Evolutionary conservation across 2,113 vertebrate species (phyloP).

Genomic region (Aegithalos caudatus): DNA sequence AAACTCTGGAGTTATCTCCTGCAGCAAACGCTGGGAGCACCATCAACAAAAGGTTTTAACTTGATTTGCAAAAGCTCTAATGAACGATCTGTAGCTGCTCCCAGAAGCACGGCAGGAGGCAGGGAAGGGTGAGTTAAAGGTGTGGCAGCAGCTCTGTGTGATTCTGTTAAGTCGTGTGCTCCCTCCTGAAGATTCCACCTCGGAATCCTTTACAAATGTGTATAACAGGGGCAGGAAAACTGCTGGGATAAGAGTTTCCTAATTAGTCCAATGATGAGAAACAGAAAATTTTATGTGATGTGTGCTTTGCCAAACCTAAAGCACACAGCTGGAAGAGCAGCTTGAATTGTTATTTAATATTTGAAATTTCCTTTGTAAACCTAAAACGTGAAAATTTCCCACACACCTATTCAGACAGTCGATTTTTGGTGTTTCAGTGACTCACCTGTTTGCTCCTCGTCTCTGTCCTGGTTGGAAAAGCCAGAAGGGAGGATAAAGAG

Average conservation of each 20-base stretch:
- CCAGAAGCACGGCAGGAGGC: not conserved
- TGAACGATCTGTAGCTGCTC: not conserved
- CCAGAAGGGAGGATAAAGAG: slow-evolving; percentile 86
- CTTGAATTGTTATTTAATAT: not conserved
- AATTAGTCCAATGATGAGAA: not conserved
- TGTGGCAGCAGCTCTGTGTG: not conserved
- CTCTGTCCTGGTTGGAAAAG: not conserved
- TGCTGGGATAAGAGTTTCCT: not conserved
- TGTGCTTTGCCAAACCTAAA: not conserved
- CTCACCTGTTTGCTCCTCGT: slow-evolving; percentile 2
- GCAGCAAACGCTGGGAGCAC: not conserved
- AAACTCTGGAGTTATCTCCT: not conserved
- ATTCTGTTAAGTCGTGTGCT: not conserved
- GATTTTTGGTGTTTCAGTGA: not conserved
- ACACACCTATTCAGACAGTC: not conserved
- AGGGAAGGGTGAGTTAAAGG: not conserved
- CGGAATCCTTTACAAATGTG: not conserved
- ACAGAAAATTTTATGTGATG: not conserved
- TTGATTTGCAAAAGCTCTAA: not conserved
- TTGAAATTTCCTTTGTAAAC: not conserved
- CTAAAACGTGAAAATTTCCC: not conserved
- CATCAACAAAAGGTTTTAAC: not conserved
- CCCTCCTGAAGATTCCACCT: not conserved
- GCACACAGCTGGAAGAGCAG: not conserved
- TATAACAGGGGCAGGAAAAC: not conserved